Evolutionary conservation across 2,797 vertebrate species (phyloP).

Genomic region (Anabas testudineus): DNA sequence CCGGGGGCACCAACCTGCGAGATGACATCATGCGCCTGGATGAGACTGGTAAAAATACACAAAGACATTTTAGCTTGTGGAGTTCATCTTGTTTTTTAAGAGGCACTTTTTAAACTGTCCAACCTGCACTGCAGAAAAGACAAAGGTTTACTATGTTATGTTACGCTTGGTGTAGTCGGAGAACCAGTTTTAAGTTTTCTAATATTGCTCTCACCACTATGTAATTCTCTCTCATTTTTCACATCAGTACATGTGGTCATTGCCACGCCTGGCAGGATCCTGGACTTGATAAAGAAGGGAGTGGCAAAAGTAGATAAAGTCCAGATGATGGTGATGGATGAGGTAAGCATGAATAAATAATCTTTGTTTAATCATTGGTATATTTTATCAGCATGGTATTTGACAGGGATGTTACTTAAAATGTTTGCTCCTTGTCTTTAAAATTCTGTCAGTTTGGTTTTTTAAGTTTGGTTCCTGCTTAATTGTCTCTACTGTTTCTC

Average conservation of each 20-base stretch:
- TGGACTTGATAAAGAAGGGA: conserved; percentile 89
- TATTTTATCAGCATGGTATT: background rate
- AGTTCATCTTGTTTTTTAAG: background rate
- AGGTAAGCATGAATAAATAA: conserved; percentile 68
- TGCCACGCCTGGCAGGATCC: conserved; percentile 87
- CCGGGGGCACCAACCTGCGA: conserved; percentile 87
- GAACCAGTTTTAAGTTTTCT: background rate
- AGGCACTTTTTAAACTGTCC: background rate
- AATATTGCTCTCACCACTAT: background rate
- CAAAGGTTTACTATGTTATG: too few species aligned
- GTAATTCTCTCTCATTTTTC: background rate
- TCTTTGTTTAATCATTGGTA: background rate
- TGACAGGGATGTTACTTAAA: too few species aligned
- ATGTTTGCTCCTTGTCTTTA: background rate
- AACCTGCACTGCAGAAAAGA: background rate
- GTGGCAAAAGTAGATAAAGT: conserved; percentile 86
- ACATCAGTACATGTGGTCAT: conserved; percentile 86
- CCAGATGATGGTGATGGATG: conserved; percentile 90
- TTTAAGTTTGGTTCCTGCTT: background rate
- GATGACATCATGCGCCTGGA: conserved; percentile 89
- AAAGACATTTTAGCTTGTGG: too few species aligned
- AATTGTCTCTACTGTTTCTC: conserved; percentile 17
- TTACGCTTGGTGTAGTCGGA: background rate
- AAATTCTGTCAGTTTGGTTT: too few species aligned
- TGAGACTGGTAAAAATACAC: conserved; percentile 77